Percentiles rank a stretch among this genome's conserved stretches.
Conservation (phyloP, 2,797 vertebrate genomes). For the Pseudochirops cupreus region DNA sequence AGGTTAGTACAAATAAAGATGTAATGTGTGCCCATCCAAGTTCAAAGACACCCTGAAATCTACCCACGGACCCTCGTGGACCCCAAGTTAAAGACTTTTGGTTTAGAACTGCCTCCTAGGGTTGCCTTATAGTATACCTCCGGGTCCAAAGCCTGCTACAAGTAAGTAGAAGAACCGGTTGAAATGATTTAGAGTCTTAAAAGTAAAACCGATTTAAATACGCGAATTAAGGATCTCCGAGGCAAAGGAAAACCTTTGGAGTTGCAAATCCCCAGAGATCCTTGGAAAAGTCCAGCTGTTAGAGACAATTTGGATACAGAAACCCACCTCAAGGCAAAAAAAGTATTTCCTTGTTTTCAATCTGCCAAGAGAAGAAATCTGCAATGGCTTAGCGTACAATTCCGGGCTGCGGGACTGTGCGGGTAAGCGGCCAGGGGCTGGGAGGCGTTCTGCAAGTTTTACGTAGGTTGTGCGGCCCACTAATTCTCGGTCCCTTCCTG, state of each 20-base stretch:
- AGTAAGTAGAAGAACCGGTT: neutral
- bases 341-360: constrained; percentile 38
- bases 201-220: constrained; percentile 10
- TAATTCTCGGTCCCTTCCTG: neutral
- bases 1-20: neutral
- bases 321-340: constrained; percentile 5
- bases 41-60: neutral
- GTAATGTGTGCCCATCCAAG: neutral
- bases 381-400: neutral
- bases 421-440: neutral
- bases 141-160: neutral
- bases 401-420: neutral
- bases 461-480: neutral
- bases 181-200: neutral
- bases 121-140: too few relatives aligned
- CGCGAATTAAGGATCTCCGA: constrained; percentile 9
- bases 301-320: constrained; percentile 38
- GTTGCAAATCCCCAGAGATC: constrained; percentile 22
- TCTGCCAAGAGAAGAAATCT: constrained; percentile 15
- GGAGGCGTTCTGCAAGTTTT: neutral
- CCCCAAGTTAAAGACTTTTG: neutral
- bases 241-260: constrained; percentile 23
- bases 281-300: neutral
- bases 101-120: neutral
- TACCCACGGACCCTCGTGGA: neutral